Base-by-base conservation (phyloP, 2,888 invertebrate species). In the Lydus trimaculatus region DNA sequence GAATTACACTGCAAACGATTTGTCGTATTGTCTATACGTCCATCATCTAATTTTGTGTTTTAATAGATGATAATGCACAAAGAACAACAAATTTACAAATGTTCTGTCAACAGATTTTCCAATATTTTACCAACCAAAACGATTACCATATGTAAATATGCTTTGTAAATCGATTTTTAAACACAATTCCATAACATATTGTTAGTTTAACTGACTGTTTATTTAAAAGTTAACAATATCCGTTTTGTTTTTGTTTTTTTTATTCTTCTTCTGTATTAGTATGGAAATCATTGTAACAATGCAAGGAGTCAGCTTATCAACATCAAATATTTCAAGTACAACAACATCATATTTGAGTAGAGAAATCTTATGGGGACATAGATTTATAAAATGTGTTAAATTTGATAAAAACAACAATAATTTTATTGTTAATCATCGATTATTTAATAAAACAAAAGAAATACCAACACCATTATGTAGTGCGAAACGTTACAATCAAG, bases 341-440 rank as follows among this genome's bases (percentile, higher is more conserved):
- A 84, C 92, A 31, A 92, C 94, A 0, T 95, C 95, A 0, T 96
- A 94, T 81, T 83, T 95, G 13, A 92, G 93, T 11, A 89, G 89
- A 64, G 95, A 96, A 85, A 92, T 96, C 61, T 88, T 91, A 61
- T 96, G 95, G 95, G 95, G 95, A 1, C 91, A 94, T 83, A 85
- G 92, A 15, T 95, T 95, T 82, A 89, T 90, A 76, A 78, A 76
- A 4, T 83, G 83, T 69, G 72, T 82, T 71, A 83, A 36, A 81
- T 89, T 87, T 66, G 90, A 90, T 80, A 88, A 87, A 69, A 87
- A 88, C 63, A 80, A 87, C 0, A 88, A 88, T 69, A 84, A 87
- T 15, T 92, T 91, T 80, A 80, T 85, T 1, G 89, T 93, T 1
- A 90, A 92, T 76, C 87, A 88, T 43, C 89, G 89, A 15, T 86